phyloP scores from a whole-genome alignment of 64 coral and sea anemone species.

The Hydrozoanthus tunicans region DNA sequence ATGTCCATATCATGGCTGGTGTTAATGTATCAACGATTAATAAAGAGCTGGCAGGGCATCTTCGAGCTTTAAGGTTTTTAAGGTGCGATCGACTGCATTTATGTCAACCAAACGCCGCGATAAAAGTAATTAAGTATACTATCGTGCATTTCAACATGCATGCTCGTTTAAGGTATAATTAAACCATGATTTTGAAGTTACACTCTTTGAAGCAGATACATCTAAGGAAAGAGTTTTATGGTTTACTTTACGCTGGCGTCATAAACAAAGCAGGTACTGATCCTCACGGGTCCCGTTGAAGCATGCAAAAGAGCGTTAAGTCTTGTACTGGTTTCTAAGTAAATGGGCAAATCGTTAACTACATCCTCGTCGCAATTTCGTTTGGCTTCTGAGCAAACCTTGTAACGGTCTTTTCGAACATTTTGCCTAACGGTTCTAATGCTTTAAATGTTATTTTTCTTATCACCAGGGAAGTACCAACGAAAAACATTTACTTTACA shows the following conservation, averaged over 20 bases:
- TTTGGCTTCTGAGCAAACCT: neutral
- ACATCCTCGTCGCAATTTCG: neutral
- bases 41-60: constrained; percentile 39
- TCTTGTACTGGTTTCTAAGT: constrained; percentile 12
- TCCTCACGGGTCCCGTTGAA: neutral
- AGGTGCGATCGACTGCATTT: neutral
- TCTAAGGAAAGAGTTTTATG: neutral
- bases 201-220: neutral
- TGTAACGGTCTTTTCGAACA: neutral
- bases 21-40: constrained; percentile 27
- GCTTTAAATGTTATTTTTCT: constrained; percentile 21
- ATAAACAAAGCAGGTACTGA: neutral
- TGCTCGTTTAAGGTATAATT: neutral
- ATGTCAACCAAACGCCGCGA: neutral
- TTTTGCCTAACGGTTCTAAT: neutral
- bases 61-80: constrained; percentile 20
- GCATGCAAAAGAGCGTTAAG: neutral
- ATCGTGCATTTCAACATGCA: neutral
- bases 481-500: neutral
- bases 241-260: neutral
- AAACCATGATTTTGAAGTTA: neutral
- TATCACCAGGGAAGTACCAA: neutral
- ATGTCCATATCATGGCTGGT: constrained; percentile 4
- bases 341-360: neutral
- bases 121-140: constrained; percentile 1